Percentiles rank a stretch among this genome's conserved stretches.
Evolutionary conservation across 2,797 vertebrate species (phyloP).

Genomic region (Crocidura indochinensis): DNA sequence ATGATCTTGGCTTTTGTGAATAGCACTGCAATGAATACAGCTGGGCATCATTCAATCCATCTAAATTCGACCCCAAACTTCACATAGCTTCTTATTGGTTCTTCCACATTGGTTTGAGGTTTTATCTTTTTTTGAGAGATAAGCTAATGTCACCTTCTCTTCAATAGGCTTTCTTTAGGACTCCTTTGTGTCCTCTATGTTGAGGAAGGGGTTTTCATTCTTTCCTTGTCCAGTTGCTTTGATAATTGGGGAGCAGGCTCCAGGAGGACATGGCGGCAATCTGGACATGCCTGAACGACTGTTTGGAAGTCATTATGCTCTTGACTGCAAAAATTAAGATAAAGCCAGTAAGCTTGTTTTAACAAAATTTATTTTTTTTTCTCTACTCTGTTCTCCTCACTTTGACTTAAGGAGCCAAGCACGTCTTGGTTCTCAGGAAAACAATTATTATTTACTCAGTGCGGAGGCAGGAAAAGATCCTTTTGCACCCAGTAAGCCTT

Average conservation of each 20-base stretch:
- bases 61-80: conserved; percentile 41
- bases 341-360: conserved; percentile 21
- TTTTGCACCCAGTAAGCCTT: neutral
- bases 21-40: too few species aligned
- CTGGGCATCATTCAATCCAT: neutral
- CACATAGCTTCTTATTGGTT: neutral
- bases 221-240: neutral
- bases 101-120: neutral
- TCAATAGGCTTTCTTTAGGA: neutral
- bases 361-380: neutral
- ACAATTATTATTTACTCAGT: neutral
- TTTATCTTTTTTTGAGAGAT: neutral
- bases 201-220: neutral
- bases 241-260: neutral
- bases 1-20: too few species aligned
- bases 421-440: conserved; percentile 47
- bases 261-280: neutral
- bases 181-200: neutral
- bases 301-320: neutral
- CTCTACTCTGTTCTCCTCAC: neutral
- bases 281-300: neutral
- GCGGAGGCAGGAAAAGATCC: neutral
- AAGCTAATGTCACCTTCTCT: neutral
- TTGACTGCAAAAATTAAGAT: conserved; percentile 13
- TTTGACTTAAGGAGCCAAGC: neutral